Base-by-base conservation (phyloP, 2,797 vertebrate species). In the Schizopygopsis pylzovi region DNA sequence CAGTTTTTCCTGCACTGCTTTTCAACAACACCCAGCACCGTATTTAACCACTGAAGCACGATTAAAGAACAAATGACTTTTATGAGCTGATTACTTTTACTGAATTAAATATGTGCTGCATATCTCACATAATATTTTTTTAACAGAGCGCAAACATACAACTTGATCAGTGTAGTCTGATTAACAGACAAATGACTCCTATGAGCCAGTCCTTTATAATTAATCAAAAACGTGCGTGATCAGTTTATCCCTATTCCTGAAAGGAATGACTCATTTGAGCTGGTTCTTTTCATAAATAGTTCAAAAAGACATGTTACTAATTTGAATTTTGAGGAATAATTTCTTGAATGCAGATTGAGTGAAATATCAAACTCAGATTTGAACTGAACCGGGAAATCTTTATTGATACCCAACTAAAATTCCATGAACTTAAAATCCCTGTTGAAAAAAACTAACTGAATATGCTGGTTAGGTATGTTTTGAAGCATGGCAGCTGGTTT, bases 361-460 rank as follows among this genome's bases (percentile, higher is more conserved):
- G 8, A 52, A 37, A 78, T 39, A 41, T 59, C 6, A 39, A 39
- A 78, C 18, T 63, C 18, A n/a, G 20, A 76, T 52, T 20, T 52
- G 25, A 56, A 39, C 8, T 61, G 39, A 79, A 63, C 18, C 0
- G 2, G 56, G n/a, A 43, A 56, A 78, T 78, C 52, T 59, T 13
- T 78, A 78, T 41, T 78, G 10, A 78, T 78, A 39, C 33, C 49
- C 75, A 78, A 41, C 20, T 54, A n/a, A 41, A 78, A 59, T 56
- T 15, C 4, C 33, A n/a, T 15, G 1, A 78, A n/a, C 1, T 76
- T 33, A 20, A 9, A 8, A 71, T 52, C 15, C 49, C 49, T 18
- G 15, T 18, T 52, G 49, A 52, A 16, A 52, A 16, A 16, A 4
- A 47, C 3, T 15, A 47, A 47, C 45, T 4, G 47, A 4, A 49